phyloP scores from a whole-genome alignment of 2,113 vertebrate genomes.

The Pagrus major region DNA sequence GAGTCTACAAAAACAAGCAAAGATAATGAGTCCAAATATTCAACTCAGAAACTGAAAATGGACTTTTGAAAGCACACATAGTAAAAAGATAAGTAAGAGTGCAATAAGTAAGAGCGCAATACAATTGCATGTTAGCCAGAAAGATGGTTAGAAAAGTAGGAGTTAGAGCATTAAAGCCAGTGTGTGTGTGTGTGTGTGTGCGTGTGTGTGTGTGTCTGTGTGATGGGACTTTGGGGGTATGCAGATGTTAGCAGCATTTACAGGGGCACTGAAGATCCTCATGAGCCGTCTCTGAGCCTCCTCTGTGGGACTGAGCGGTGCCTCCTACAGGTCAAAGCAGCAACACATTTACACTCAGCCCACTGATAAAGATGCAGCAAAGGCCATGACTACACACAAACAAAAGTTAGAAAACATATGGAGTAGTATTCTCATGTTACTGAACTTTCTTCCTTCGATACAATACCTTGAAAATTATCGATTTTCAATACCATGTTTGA shows the following conservation, averaged over 20 bases:
- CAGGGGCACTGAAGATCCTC: conserved; percentile 93
- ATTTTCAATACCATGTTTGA: too few relatives aligned
- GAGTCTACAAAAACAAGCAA: not conserved
- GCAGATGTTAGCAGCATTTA: conserved; percentile 79
- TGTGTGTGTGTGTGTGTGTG: not conserved
- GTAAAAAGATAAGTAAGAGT: not conserved
- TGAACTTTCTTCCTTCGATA: too few relatives aligned
- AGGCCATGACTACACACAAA: not conserved
- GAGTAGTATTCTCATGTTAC: too few relatives aligned
- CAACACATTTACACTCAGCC: conserved; percentile 73
- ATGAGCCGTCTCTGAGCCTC: conserved; percentile 92
- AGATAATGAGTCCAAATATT: not conserved
- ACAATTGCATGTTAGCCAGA: not conserved
- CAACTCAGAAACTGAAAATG: not conserved
- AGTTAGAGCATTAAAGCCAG: not conserved
- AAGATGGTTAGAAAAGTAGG: not conserved
- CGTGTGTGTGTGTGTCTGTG: not conserved
- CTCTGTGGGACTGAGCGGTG: conserved; percentile 86
- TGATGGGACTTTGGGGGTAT: too few relatives aligned
- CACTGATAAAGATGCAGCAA: conserved; percentile 8
- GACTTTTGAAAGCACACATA: not conserved
- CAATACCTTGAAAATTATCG: too few relatives aligned
- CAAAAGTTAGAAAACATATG: not conserved
- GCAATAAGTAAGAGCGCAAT: not conserved
- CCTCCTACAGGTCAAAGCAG: conserved; percentile 89